Evolutionary conservation across 2,888 invertebrate species (phyloP), one percentile per base, ranked within the genome.

Genomic region (Drosophila prolongata): DNA sequence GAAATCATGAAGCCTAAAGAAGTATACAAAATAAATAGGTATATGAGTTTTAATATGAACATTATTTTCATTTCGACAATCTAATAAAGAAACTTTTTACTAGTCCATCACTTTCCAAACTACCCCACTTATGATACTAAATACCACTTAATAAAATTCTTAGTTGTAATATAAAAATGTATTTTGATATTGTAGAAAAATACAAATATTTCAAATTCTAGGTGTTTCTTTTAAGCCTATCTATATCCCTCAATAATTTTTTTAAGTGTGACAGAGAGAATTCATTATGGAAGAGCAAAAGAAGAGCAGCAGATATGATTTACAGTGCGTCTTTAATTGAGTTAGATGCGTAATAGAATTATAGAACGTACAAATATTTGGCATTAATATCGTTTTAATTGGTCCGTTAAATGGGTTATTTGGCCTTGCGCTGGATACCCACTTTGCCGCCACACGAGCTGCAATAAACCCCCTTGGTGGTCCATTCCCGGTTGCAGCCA

Each of bases 401-500:
- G 64, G 67, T 57, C 16, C 38, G 14, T 9, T 38, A 50, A 56
- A n/a, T 38, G 4, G 61, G 58, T 53, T 79, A 87, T 56, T 83
- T 84, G 84, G 79, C 81, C 57, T 76, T 79, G 50, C 80, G 80
- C 70, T 90, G 88, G 19, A 85, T 76, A 38, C 90, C 91, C 71
- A 90, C 72, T 70, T 90, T 90, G 61, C 88, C 90, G 54, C 90
- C 90, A 59, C 91, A 90, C 50, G 72, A 80, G 54, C 80, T 90
- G 72, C 90, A 90, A 53, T 90, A 90, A 50, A 90, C 57, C 24
- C 90, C 90, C 69, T 90, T 90, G 61, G 89, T 87, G 58, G 79
- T 87, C 90, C 90, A 90, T 55, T 90, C 90, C 35, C 90, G 83
- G 61, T 90, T 89, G 72, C 89, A 90, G 62, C 90, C 90, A 44